Conservation (phyloP, 1,140 invertebrate species). For the Eriosoma lanigerum region DNA sequence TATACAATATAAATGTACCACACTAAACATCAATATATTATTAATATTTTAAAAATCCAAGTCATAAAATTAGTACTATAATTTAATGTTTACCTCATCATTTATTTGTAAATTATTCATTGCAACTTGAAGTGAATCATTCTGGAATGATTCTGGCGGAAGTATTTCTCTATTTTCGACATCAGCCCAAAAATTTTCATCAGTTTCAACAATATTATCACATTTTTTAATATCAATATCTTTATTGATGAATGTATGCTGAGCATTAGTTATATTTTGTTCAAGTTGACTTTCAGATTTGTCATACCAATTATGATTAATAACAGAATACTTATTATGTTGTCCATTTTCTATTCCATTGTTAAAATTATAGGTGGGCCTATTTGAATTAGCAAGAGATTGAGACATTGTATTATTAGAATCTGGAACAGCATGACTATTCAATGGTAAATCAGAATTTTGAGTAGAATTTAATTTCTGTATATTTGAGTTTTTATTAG, state of each 20-base stretch:
- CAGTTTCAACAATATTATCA: conserved; percentile 18
- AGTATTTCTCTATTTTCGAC: conserved; percentile 49
- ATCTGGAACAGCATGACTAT: neutral
- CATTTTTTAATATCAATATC: conserved; percentile 8
- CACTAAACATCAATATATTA: neutral
- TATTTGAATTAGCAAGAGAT: conserved; percentile 17
- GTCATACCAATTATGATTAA: conserved; percentile 28
- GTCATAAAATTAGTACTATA: neutral
- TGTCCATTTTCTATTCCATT: conserved; percentile 30
- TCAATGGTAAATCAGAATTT: conserved; percentile 28
- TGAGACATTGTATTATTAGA: neutral
- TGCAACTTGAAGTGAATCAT: conserved; percentile 33
- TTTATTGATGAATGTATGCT: conserved; percentile 15
- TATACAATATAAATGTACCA: neutral
- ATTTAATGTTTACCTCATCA: conserved; percentile 11
- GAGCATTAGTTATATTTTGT: conserved; percentile 4
- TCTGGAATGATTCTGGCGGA: conserved; percentile 45
- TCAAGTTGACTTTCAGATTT: conserved; percentile 32
- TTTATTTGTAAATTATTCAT: conserved; percentile 46
- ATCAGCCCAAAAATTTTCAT: conserved; percentile 37
- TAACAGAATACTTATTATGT: neutral
- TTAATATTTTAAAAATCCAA: neutral
- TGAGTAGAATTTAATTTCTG: conserved; percentile 4
- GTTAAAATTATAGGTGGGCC: neutral
- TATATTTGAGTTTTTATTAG: neutral